Percentiles rank a stretch among this genome's conserved stretches.
Evolutionary conservation across 2,888 invertebrate species (phyloP).

Genomic region (Xiphydria camelus): DNA sequence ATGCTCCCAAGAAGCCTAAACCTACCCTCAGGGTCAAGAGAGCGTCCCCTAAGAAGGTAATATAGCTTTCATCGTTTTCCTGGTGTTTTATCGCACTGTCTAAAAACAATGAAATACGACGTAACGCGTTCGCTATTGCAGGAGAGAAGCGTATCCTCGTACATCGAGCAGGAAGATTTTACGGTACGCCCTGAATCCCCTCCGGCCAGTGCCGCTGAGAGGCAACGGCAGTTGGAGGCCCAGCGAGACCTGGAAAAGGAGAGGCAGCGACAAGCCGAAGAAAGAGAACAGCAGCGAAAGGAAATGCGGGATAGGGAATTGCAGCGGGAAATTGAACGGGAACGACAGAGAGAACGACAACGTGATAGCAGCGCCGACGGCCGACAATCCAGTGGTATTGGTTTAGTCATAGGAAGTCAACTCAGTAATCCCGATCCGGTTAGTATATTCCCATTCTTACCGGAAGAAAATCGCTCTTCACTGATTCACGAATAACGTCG

Average conservation of each 20-base stretch:
- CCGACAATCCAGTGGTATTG: conserved; percentile 51
- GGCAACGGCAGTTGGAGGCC: conserved; percentile 59
- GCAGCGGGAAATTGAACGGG: conserved; percentile 55
- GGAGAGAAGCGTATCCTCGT: conserved; percentile 48
- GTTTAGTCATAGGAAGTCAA: conserved; percentile 72
- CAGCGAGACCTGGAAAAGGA: conserved; percentile 56
- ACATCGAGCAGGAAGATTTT: conserved; percentile 48
- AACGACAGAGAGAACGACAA: conserved; percentile 48
- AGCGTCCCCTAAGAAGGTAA: conserved; percentile 77
- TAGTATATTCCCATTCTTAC: conserved; percentile 41
- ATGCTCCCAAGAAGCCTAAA: conserved; percentile 85
- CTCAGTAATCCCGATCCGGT: conserved; percentile 70
- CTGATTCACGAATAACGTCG: conserved; percentile 24
- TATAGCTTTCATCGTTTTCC: background rate
- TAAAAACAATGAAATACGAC: background rate
- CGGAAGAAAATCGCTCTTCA: too few relatives aligned
- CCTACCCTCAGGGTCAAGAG: conserved; percentile 80
- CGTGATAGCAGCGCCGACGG: conserved; percentile 38
- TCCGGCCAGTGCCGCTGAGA: conserved; percentile 34
- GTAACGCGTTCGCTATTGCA: too few relatives aligned
- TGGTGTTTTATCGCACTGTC: background rate
- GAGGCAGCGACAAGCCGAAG: conserved; percentile 49
- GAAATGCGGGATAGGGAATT: conserved; percentile 48
- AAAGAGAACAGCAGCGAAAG: conserved; percentile 50
- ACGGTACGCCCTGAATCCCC: conserved; percentile 42